Conservation (phyloP, 2,113 vertebrate genomes). For the Globicephala melas region DNA sequence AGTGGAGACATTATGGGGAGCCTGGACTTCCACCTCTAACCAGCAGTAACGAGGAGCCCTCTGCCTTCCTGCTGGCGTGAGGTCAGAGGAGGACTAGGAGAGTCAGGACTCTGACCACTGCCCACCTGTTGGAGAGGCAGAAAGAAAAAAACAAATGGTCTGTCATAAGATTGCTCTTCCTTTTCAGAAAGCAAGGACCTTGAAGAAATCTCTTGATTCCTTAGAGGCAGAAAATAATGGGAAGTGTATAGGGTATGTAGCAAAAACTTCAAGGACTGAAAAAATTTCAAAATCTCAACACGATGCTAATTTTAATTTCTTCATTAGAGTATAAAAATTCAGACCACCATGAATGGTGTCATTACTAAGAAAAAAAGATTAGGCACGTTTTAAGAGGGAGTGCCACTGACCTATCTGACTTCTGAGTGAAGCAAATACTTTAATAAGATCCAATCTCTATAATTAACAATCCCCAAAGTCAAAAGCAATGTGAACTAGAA, state of each 20-base stretch:
- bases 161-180: background rate
- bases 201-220: background rate
- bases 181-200: conserved; percentile 28
- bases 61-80: background rate
- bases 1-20: background rate
- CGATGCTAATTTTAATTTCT: conserved; percentile 45
- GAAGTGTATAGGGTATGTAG: background rate
- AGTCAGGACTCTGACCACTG: background rate
- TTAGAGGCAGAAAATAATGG: background rate
- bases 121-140: background rate
- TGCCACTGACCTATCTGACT: conserved; percentile 16
- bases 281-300: conserved; percentile 55
- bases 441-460: conserved; percentile 53
- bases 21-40: background rate
- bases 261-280: background rate
- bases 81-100: background rate
- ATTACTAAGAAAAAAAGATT: conserved; percentile 39
- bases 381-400: background rate
- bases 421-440: conserved; percentile 65
- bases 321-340: conserved; percentile 61
- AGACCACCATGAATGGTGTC: conserved; percentile 40
- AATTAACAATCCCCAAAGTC: conserved; percentile 66
- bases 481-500: conserved; percentile 74
- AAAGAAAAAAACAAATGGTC: background rate
- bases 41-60: background rate